Conservation (phyloP, 2,888 invertebrate genomes). For the Drosophila lacicola region DNA sequence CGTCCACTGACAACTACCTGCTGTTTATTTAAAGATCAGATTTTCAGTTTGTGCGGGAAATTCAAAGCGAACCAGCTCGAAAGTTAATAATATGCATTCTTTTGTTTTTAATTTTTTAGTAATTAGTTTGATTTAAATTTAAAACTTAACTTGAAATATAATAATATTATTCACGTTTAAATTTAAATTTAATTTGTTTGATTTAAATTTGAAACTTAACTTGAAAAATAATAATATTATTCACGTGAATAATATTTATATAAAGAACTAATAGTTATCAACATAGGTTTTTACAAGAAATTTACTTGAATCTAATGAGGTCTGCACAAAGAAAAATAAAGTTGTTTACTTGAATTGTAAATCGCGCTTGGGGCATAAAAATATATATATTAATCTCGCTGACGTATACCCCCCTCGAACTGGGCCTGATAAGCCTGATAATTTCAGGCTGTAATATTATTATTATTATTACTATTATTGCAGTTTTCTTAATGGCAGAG, state of each 20-base stretch:
- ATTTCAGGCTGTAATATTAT: background rate
- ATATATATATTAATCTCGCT: slow-evolving; percentile 12
- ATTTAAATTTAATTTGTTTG: background rate
- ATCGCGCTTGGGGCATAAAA: slow-evolving; percentile 11
- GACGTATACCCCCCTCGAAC: slow-evolving; percentile 32
- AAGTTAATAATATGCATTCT: background rate
- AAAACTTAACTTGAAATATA: too few relatives aligned
- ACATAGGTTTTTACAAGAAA: too few relatives aligned
- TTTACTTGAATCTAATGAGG: too few relatives aligned
- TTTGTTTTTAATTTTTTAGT: background rate
- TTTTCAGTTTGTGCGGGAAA: background rate
- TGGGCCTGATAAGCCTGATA: slow-evolving; percentile 22
- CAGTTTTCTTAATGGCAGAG: background rate
- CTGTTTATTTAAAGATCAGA: slow-evolving; percentile 8
- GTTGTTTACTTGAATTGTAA: slow-evolving; percentile 47
- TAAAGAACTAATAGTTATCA: too few relatives aligned
- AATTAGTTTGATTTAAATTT: background rate
- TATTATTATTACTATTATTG: background rate
- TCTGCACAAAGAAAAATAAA: slow-evolving; percentile 42
- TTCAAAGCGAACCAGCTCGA: background rate
- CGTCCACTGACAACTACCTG: slow-evolving; percentile 20
- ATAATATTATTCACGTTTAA: too few relatives aligned
- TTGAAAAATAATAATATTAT: too few relatives aligned
- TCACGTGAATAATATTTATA: too few relatives aligned
- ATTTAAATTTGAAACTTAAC: background rate